These are phyloP conservation scores for Plemyria rubiginata DNA, from an alignment of 2,888 invertebrate genomes.

Conservation along the genomic window DNA sequence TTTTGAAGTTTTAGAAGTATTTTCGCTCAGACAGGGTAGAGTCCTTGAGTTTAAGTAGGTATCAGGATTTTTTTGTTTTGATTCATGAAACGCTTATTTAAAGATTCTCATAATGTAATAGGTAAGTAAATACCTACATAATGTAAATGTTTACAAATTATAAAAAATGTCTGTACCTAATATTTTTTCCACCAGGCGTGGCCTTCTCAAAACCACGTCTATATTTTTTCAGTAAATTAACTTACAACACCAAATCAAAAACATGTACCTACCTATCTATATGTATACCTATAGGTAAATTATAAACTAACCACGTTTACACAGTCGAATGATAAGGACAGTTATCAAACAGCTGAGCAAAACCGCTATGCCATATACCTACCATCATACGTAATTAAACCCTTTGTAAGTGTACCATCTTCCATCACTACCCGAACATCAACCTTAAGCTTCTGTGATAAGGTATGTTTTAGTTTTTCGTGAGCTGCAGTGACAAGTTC, in stretches of 20 bases:
- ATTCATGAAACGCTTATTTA: background rate
- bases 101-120: too few relatives aligned
- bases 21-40: background rate
- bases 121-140: too few relatives aligned
- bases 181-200: too few relatives aligned
- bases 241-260: background rate
- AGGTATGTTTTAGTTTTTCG: background rate
- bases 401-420: conserved; percentile 50
- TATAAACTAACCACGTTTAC: conserved; percentile 23
- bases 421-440: conserved; percentile 19
- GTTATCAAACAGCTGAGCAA: conserved; percentile 42
- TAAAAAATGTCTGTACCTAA: too few relatives aligned
- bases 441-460: conserved; percentile 27
- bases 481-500: conserved; percentile 49
- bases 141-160: too few relatives aligned
- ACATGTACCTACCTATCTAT: too few relatives aligned
- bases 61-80: background rate
- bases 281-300: background rate
- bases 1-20: background rate
- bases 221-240: background rate
- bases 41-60: background rate
- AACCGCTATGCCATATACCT: conserved; percentile 44
- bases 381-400: conserved; percentile 63
- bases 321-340: conserved; percentile 38
- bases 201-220: too few relatives aligned